Evolutionary conservation across 2,888 invertebrate genomes (phyloP).

Genomic region (Drosophila robusta): DNA sequence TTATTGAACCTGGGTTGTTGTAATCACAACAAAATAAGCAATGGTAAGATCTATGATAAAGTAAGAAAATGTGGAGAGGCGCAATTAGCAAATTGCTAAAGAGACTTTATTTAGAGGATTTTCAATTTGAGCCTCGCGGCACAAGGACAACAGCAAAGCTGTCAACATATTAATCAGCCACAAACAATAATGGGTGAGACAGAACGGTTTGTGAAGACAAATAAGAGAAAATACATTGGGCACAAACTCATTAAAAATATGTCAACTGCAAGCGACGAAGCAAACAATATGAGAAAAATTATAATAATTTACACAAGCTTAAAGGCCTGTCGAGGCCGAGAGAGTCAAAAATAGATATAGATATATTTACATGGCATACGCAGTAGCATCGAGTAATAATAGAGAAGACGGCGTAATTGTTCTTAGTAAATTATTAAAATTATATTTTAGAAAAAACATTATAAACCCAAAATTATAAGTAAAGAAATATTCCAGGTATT

Average conservation of each 20-base stretch:
- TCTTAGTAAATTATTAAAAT: too few species aligned
- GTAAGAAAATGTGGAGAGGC: slow-evolving; percentile 10
- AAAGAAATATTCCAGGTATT: too few species aligned
- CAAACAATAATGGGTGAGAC: slow-evolving; percentile 15
- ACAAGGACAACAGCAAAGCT: slow-evolving; percentile 20
- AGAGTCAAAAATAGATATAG: not conserved
- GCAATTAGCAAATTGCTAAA: slow-evolving; percentile 25
- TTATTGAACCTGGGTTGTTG: slow-evolving; percentile 46
- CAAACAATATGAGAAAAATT: slow-evolving; percentile 9
- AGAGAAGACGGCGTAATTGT: not conserved
- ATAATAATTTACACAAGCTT: not conserved
- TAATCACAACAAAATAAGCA: slow-evolving; percentile 19
- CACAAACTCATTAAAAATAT: slow-evolving; percentile 35
- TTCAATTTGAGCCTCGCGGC: not conserved
- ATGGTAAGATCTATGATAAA: slow-evolving; percentile 2
- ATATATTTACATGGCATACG: not conserved
- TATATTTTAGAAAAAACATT: too few species aligned
- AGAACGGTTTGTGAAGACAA: slow-evolving; percentile 5
- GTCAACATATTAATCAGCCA: slow-evolving; percentile 26
- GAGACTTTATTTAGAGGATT: not conserved
- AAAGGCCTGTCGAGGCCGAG: not conserved
- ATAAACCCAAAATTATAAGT: too few species aligned
- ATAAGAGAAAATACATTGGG: slow-evolving; percentile 20
- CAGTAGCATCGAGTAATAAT: not conserved
- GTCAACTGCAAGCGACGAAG: slow-evolving; percentile 26